These are phyloP conservation scores for Camptogramma bilineatum DNA, from an alignment of 2,888 invertebrate genomes.

Conservation along the genomic window DNA sequence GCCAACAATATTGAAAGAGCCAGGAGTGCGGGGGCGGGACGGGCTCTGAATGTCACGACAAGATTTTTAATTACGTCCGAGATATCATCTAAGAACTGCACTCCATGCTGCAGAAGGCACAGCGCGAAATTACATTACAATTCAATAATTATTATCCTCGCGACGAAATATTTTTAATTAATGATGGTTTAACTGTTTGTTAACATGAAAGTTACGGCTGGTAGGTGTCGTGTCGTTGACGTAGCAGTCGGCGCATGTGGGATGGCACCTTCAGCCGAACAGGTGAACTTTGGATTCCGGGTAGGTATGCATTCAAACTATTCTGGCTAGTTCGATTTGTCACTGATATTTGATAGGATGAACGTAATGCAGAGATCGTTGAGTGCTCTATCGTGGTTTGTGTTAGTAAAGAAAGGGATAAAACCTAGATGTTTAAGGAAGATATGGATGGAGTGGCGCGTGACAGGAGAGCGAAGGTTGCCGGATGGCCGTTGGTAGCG, in stretches of 20 bases:
- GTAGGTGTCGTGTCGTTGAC: constrained; percentile 29
- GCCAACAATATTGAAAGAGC: constrained; percentile 82
- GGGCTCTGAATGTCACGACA: constrained; percentile 85
- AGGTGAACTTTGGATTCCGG: constrained; percentile 19
- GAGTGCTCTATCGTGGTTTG: constrained; percentile 30
- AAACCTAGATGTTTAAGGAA: constrained; percentile 17
- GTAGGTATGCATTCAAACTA: constrained; percentile 20
- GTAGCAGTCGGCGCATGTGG: constrained; percentile 9
- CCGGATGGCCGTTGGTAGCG: constrained; percentile 41
- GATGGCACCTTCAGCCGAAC: constrained; percentile 4
- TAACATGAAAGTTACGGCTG: constrained; percentile 54
- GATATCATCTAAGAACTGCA: constrained; percentile 83
- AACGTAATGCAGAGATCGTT: background rate
- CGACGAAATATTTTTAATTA: constrained; percentile 62
- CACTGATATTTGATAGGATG: constrained; percentile 9
- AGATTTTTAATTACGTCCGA: constrained; percentile 84
- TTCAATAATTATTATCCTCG: constrained; percentile 76
- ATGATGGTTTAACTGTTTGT: constrained; percentile 64
- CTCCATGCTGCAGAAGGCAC: constrained; percentile 74
- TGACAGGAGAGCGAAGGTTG: constrained; percentile 18
- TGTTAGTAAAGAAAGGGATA: constrained; percentile 18
- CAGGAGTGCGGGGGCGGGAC: constrained; percentile 80
- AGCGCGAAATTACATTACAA: constrained; percentile 81
- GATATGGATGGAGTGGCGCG: constrained; percentile 29
- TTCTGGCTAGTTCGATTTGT: constrained; percentile 8